Percentiles rank a stretch among this genome's conserved stretches.
These are phyloP conservation scores for Agrotis clavis DNA, from an alignment of 2,888 invertebrate species.

Conservation along the genomic window DNA sequence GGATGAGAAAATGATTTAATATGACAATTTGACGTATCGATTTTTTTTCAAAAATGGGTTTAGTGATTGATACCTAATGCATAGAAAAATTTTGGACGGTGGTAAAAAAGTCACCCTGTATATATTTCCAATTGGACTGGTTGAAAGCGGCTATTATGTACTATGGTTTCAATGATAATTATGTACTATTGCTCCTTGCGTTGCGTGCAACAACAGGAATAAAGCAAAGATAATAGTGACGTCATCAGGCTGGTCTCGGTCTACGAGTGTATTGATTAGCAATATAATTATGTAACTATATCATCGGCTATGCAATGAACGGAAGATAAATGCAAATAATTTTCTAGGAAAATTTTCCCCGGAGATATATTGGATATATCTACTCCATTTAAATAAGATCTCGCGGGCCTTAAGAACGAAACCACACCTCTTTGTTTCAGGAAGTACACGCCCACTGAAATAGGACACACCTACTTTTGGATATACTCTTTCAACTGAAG, in stretches of 20 bases:
- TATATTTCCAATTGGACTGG: too few relatives aligned
- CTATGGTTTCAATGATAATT: background rate
- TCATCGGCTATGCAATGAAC: background rate
- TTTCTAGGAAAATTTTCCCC: background rate
- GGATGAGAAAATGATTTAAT: too few relatives aligned
- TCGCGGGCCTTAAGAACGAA: slow-evolving; percentile 14
- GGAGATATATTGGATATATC: too few relatives aligned
- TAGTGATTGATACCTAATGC: too few relatives aligned
- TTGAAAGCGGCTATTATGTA: too few relatives aligned
- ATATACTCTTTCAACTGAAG: slow-evolving; percentile 7
- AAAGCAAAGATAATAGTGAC: too few relatives aligned
- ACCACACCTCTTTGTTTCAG: slow-evolving; percentile 40
- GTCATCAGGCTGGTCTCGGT: background rate
- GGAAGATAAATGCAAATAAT: background rate
- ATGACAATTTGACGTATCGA: too few relatives aligned
- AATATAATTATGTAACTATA: background rate
- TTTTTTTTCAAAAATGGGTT: too few relatives aligned
- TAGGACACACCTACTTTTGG: slow-evolving; percentile 21
- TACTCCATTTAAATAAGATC: background rate
- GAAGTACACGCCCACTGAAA: slow-evolving; percentile 24
- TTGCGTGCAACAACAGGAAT: background rate
- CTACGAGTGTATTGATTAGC: background rate
- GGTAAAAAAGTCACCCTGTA: too few relatives aligned
- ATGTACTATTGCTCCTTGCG: background rate
- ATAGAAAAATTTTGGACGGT: too few relatives aligned